phyloP scores from a whole-genome alignment of 2,797 vertebrate species.

The Crocodylus rhombifer region DNA sequence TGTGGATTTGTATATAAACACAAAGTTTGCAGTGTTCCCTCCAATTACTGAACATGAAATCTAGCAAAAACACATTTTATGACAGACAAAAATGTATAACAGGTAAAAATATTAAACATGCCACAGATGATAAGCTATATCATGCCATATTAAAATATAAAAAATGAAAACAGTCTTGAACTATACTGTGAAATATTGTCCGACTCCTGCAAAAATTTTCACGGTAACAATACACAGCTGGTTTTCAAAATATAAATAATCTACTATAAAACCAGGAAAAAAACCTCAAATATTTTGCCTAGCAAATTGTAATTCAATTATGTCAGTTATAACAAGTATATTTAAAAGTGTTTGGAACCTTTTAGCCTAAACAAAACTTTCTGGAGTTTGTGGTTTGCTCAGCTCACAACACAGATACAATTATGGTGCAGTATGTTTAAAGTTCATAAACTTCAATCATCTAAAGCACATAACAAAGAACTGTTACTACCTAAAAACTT shows the following conservation, averaged over 20 bases:
- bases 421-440: conserved; percentile 45
- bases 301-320: conserved; percentile 19
- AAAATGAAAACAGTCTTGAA: conserved; percentile 59
- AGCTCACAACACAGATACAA: conserved; percentile 59
- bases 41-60: background rate
- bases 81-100: background rate
- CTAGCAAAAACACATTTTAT: conserved; percentile 16
- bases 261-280: conserved; percentile 32
- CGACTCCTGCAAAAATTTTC: conserved; percentile 1
- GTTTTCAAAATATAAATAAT: background rate
- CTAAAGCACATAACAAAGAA: conserved; percentile 21
- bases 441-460: background rate
- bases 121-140: conserved; percentile 35
- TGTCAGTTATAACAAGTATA: conserved; percentile 35
- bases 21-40: background rate
- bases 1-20: background rate
- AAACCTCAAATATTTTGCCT: conserved; percentile 40
- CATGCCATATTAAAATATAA: conserved; percentile 53
- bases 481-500: conserved; percentile 69
- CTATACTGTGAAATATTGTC: conserved; percentile 34
- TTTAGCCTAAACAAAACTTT: conserved; percentile 51
- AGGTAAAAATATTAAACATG: conserved; percentile 39
- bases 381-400: conserved; percentile 38
- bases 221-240: background rate
- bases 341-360: conserved; percentile 3